Base-by-base conservation (phyloP, 2,888 invertebrate species). In the Tillus elongatus region DNA sequence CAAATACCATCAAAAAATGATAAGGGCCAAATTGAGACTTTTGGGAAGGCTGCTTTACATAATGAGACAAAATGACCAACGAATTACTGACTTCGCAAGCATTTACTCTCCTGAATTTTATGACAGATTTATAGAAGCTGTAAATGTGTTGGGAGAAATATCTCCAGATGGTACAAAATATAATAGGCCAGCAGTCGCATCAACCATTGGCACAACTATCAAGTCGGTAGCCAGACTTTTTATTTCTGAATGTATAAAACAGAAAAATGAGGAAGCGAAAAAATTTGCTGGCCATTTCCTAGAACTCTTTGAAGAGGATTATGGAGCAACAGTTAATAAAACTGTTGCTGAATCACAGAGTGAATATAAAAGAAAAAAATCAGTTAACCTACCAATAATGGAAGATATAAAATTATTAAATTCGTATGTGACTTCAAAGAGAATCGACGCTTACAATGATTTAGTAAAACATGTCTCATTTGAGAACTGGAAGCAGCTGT, bases 341-440 rank as follows among this genome's bases (percentile, higher is more conserved):
- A 19, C 24, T n/a, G 24, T 19, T 6, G 24, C 24, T n/a, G 24
- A 19, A 19, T 8, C 6, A 8, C 6, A 19, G 6, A 19, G 6
- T 6, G 24, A 19, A 19, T n/a, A 19, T 19, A 19, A 19, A 19
- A 19, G 24, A 19, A 19, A 19, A 19, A 35, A 19, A n/a, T 8
- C 6, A 19, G n/a, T 19, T 8, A n/a, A 19, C 6, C n/a, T 19
- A n/a, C 24, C 24, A 8, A n/a, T 19, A 6, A 19, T 19, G 24
- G n/a, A 19, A 19, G 24, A 19, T 19, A 19, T 19, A 8, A 6
- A 19, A 19, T 19, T 19, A n/a, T n/a, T 8, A 19, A 19, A 19
- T 8, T 19, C n/a, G 6, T 6, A 8, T 19, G 24, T 8, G n/a
- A 19, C 6, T 19, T 8, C 6, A 8, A 19, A n/a, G 24, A 6